Base-by-base conservation (phyloP, 1,140 invertebrate species). In the Drosophila punjabiensis region DNA sequence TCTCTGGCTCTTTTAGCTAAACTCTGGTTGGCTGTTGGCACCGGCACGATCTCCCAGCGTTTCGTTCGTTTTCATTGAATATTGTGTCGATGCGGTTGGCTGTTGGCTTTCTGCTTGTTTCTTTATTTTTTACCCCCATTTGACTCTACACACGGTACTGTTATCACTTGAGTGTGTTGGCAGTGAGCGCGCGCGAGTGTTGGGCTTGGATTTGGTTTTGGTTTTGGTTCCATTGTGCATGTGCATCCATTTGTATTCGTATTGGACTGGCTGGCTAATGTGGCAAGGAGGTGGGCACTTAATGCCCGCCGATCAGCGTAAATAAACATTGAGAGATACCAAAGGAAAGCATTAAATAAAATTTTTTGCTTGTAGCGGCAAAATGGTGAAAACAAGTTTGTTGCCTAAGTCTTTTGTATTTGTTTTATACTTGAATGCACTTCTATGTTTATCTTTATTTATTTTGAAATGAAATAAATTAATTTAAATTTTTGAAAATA, bases 51-150 rank as follows among this genome's bases (percentile, higher is more conserved):
- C 81, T 78, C 45, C 28, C 37, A 70, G 67, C 65, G 77, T 79
- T 81, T 88, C 69, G 85, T 85, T 85, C 87, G 81, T 89, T 89
- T 88, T 89, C 85, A 89, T 89, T 89, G 85, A 90, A 89, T 78
- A 79, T 64, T 79, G 80, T 89, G 74, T 88, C 78, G 70, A 88
- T 85, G 86, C 76, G 84, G 85, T 82, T 89, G 85, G 85, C 82
- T 90, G 85, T 90, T 88, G 75, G 68, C 55, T 76, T 73, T 67
- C 64, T 71, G 70, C 67, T 33, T 60, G 47, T 52, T 32, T 52
- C 16, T 32, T 18, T 55, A 33, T 48, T 55, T 76, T 41, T 48
- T 52, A 59, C 53, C 66, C 66, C 66, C 53, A 28, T 50, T 71
- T 77, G 66, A 55, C 60, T 65, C 64, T 88, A 88, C 85, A 79